phyloP scores from a whole-genome alignment of 2,888 invertebrate genomes.

The Meghimatium bilineatum region DNA sequence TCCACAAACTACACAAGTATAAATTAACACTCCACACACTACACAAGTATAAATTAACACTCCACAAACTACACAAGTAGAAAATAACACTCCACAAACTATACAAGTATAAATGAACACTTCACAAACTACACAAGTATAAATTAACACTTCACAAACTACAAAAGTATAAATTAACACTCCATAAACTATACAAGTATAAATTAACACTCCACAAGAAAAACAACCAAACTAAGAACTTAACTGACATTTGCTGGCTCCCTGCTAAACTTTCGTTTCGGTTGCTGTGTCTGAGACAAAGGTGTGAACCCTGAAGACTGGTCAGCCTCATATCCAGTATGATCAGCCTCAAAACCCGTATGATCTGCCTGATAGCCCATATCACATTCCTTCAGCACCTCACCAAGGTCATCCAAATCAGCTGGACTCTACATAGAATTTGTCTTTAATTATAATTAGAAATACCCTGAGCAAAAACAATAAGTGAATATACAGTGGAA shows the following conservation, averaged over 20 bases:
- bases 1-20: too few relatives aligned
- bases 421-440: slow-evolving; percentile 60
- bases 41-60: too few relatives aligned
- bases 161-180: neutral
- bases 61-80: too few relatives aligned
- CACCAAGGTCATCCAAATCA: slow-evolving; percentile 86
- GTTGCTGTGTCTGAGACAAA: slow-evolving; percentile 78
- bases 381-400: slow-evolving; percentile 86
- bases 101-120: neutral
- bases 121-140: neutral
- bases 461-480: too few relatives aligned
- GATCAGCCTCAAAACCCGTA: neutral
- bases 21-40: too few relatives aligned
- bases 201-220: neutral
- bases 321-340: slow-evolving; percentile 80
- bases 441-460: too few relatives aligned
- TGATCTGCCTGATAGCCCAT: slow-evolving; percentile 76
- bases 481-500: too few relatives aligned
- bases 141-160: too few relatives aligned
- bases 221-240: slow-evolving; percentile 23
- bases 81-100: too few relatives aligned
- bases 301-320: slow-evolving; percentile 55
- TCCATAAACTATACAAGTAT: neutral
- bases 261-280: slow-evolving; percentile 67
- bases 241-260: slow-evolving; percentile 56